Evolutionary conservation across 2,888 invertebrate genomes (phyloP).

Genomic region (Cylindroiulus punctatus): DNA sequence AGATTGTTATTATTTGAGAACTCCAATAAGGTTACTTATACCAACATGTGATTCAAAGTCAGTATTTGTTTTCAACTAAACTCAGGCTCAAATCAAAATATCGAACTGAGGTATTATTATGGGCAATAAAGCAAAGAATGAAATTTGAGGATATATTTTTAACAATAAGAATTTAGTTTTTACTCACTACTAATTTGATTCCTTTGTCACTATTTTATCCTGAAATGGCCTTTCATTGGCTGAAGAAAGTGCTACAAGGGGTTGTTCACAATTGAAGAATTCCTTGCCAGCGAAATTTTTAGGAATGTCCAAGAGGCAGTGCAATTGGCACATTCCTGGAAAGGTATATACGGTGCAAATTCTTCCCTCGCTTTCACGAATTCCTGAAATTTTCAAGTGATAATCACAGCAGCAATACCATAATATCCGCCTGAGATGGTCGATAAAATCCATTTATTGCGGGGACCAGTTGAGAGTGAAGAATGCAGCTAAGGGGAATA

Average conservation of each 20-base stretch:
- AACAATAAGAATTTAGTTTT: neutral
- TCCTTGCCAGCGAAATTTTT: neutral
- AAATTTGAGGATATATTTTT: neutral
- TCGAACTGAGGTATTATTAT: too few species aligned
- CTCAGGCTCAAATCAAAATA: too few species aligned
- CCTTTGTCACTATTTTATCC: neutral
- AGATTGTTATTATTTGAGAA: too few species aligned
- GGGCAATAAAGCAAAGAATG: neutral
- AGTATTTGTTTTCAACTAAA: too few species aligned
- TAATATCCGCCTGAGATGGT: neutral
- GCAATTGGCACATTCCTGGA: neutral
- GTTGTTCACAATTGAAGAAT: neutral
- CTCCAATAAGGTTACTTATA: too few species aligned
- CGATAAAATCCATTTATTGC: conserved; percentile 29
- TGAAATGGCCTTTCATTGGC: neutral
- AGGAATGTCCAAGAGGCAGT: neutral
- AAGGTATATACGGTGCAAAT: neutral
- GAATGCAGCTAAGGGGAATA: neutral
- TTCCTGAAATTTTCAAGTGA: conserved; percentile 9
- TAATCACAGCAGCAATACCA: neutral
- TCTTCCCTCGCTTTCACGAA: neutral
- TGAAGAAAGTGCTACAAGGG: neutral
- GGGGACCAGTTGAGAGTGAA: neutral
- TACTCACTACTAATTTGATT: neutral
- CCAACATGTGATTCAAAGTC: too few species aligned